Evolutionary conservation across 2,888 invertebrate species (phyloP), one percentile per base, ranked within the genome.

Genomic region (Lagria hirta): DNA sequence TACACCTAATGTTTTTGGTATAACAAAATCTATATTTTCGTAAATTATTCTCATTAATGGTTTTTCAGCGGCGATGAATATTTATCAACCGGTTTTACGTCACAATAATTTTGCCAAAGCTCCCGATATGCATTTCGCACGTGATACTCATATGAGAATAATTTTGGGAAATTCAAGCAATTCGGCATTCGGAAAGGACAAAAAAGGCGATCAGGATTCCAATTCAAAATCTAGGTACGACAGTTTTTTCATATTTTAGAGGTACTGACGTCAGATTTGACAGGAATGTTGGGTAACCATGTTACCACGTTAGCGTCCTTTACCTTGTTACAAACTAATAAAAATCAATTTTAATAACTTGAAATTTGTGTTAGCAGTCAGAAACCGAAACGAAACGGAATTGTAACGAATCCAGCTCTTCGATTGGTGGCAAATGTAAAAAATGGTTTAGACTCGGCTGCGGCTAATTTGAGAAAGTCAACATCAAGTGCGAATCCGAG

Each of bases 61-160:
- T 24, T 29, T 33, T 44, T 1, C 20, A 38, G 44, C 33, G 37
- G 70, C 68, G 1, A 69, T 71, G 68, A 72, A 72, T 45, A 71
- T 73, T 40, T 73, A 73, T 50, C 72, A 72, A 43, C 72, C 72
- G 14, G 72, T 72, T 3, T 54, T 72, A 35, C 58, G 71, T 45
- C 73, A 72, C 49, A 42, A 64, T 66, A 50, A 72, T 68, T 75
- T 64, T 68, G 66, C 34, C 10, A 70, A 63, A 60, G 79, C 65
- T 0, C 78, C 87, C 0, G 89, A 90, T 69, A 86, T 85, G 18
- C 90, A 90, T 66, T 90, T 89, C 74, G 87, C 87, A 36, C 75
- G 91, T n/a, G 91, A 92, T 66, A 90, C 91, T 0, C 92, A 92
- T 62, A 92, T 92, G 91, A 77, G 90, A 51, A 92, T 92, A 53